These are phyloP conservation scores for Phalacrocorax pelagicus DNA, from an alignment of 2,113 vertebrate genomes.

Conservation along the genomic window DNA sequence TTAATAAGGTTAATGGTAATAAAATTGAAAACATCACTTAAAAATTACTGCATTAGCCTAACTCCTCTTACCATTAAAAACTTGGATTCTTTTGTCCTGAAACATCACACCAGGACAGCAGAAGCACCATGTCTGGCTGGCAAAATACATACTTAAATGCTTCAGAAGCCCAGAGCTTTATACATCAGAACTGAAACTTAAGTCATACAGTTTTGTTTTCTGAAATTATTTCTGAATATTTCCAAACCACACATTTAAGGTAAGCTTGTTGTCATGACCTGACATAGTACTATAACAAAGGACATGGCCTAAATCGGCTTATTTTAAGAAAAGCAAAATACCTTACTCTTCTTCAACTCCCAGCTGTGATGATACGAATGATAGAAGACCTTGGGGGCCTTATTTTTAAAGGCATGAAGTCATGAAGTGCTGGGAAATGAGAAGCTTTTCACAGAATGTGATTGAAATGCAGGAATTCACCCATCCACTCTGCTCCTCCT, in stretches of 20 bases:
- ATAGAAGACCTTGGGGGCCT: background rate
- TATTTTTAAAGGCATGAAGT: constrained; percentile 29
- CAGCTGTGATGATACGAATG: background rate
- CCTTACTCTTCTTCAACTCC: background rate
- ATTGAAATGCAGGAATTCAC: background rate
- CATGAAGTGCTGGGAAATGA: background rate
- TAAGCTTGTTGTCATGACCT: background rate
- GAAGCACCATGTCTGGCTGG: accelerated
- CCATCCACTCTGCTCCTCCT: background rate
- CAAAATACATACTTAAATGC: background rate
- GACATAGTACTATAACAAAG: background rate
- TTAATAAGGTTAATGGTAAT: background rate
- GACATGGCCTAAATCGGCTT: background rate
- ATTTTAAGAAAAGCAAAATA: constrained; percentile 9
- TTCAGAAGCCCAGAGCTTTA: background rate
- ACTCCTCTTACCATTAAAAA: background rate
- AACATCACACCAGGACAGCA: background rate
- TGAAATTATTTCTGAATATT: background rate
- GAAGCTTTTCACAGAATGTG: background rate
- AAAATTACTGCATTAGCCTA: background rate
- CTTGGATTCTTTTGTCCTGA: background rate
- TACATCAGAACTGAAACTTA: background rate
- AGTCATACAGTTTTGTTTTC: background rate
- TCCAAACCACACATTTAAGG: background rate
- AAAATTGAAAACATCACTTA: background rate